Conservation (phyloP, 2,113 vertebrate genomes). For the Campylomormyrus numenius region DNA sequence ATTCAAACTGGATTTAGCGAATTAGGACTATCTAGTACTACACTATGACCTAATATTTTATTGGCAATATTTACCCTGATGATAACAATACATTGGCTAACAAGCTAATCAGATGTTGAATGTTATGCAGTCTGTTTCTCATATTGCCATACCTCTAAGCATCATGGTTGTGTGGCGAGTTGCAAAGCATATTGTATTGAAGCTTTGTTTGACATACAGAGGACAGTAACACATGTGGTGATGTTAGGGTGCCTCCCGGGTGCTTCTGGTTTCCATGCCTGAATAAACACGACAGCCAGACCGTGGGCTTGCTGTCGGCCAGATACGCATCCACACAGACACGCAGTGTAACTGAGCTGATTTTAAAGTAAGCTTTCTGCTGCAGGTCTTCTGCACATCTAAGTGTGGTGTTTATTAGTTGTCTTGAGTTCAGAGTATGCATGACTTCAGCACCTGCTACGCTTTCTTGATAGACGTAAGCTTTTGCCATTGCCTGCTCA, state of each 20-base stretch:
- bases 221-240: not conserved
- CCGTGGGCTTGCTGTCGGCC: not conserved
- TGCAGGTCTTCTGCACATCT: not conserved
- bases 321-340: not conserved
- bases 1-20: not conserved
- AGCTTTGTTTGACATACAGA: not conserved
- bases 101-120: not conserved
- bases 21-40: not conserved
- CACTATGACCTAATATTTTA: not conserved
- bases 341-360: not conserved
- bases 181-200: not conserved
- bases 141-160: not conserved
- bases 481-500: not conserved
- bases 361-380: not conserved
- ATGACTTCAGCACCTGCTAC: not conserved
- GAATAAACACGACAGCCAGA: not conserved
- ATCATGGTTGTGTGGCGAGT: not conserved
- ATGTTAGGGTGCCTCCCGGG: not conserved
- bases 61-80: not conserved
- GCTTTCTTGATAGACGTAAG: not conserved
- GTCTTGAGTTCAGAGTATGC: not conserved
- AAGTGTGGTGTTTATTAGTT: not conserved
- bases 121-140: not conserved
- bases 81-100: not conserved
- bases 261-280: not conserved